These are phyloP conservation scores for Neocrepidodera transversa DNA, from an alignment of 2,888 invertebrate species.

Conservation along the genomic window DNA sequence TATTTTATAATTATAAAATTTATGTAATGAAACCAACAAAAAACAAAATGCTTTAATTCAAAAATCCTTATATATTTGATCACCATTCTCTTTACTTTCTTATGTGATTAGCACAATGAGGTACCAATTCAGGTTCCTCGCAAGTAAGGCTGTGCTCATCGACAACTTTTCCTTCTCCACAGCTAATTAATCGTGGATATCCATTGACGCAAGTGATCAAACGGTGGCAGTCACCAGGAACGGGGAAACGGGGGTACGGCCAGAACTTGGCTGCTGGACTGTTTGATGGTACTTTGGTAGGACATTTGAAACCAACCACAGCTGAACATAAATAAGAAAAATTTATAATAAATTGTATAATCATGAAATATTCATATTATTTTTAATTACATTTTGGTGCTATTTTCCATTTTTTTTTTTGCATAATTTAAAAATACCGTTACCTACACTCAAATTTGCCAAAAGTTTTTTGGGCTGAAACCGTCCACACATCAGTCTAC, in stretches of 20 bases:
- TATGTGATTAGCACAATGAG: conserved; percentile 56
- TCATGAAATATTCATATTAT: no score
- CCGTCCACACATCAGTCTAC: no score
- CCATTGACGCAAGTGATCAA: conserved; percentile 92
- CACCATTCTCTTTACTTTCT: conserved; percentile 52
- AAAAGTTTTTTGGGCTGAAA: no score
- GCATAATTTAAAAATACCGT: background rate
- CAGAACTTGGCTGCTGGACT: conserved; percentile 87
- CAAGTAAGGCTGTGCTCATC: conserved; percentile 85
- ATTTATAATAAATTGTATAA: no score
- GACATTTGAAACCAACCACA: conserved; percentile 92
- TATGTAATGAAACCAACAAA: no score
- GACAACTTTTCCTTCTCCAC: conserved; percentile 87
- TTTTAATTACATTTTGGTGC: no score
- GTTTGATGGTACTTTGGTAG: conserved; percentile 81
- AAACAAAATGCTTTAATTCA: no score
- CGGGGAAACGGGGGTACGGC: conserved; percentile 91
- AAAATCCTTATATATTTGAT: no score
- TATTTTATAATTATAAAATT: no score
- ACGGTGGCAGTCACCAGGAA: conserved; percentile 85
- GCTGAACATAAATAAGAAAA: conserved; percentile 62
- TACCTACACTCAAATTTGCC: no score
- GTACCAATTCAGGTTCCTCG: conserved; percentile 73
- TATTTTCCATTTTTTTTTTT: no score
- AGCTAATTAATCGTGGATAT: conserved; percentile 84